Percentiles rank a stretch among this genome's conserved stretches.
Conservation (phyloP, 1,140 invertebrate species). For the Nautilus pompilius region DNA sequence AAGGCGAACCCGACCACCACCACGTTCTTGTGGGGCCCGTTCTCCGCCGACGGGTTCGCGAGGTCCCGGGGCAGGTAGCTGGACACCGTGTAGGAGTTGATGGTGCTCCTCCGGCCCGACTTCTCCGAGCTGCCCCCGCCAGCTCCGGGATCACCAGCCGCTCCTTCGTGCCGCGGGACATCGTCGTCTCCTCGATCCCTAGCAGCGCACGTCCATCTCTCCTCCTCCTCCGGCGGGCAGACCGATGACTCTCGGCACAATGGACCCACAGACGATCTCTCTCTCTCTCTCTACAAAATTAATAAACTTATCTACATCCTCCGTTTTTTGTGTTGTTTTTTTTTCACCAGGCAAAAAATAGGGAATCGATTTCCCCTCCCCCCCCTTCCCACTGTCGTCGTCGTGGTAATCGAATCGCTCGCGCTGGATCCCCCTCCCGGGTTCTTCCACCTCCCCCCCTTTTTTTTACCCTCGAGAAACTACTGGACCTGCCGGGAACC, state of each 20-base stretch:
- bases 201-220: conserved; percentile 7
- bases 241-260: conserved; percentile 8
- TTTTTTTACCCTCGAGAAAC: no score
- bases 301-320: no score
- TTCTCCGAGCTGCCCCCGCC: conserved; percentile 22
- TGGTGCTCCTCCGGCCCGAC: conserved; percentile 34
- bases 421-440: no score
- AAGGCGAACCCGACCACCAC: conserved; percentile 48
- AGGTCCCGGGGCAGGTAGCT: conserved; percentile 41
- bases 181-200: conserved; percentile 8
- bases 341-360: no score
- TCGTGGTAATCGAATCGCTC: no score
- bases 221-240: background rate
- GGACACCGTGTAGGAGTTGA: conserved; percentile 41
- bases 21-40: conserved; percentile 44
- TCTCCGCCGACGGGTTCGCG: conserved; percentile 27
- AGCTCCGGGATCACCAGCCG: conserved; percentile 10
- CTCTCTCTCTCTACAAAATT: conserved; percentile 11
- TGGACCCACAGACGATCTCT: conserved; percentile 8
- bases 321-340: conserved; percentile 6
- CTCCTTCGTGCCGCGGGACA: conserved; percentile 8
- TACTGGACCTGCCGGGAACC: no score
- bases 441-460: no score
- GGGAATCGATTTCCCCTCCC: no score
- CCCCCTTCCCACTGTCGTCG: no score